phyloP scores from a whole-genome alignment of 2,888 invertebrate species.

The Lasiommata megera region DNA sequence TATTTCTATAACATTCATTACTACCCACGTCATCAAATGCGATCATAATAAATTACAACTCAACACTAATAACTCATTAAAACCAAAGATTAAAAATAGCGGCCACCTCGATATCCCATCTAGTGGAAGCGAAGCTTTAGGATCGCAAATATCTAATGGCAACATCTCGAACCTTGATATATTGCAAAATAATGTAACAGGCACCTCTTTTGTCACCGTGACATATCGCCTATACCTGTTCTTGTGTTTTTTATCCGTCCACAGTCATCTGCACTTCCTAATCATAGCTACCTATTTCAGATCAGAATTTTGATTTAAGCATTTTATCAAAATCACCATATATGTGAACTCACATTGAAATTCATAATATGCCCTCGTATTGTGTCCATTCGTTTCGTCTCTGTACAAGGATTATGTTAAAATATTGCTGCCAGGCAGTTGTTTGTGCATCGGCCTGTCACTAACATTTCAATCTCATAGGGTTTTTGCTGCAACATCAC shows the following conservation, averaged over 20 bases:
- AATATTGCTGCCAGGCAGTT: slow-evolving; percentile 74
- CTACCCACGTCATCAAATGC: background rate
- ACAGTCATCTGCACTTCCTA: slow-evolving; percentile 41
- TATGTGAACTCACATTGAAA: slow-evolving; percentile 70
- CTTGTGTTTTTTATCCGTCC: slow-evolving; percentile 29
- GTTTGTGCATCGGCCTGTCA: slow-evolving; percentile 78
- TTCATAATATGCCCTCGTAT: slow-evolving; percentile 73
- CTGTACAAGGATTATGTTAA: slow-evolving; percentile 78
- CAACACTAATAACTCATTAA: slow-evolving; percentile 17
- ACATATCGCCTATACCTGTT: slow-evolving; percentile 37
- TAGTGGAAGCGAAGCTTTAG: slow-evolving; percentile 22
- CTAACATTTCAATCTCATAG: slow-evolving; percentile 76
- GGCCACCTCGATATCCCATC: background rate
- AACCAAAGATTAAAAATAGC: slow-evolving; percentile 9
- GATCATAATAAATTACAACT: slow-evolving; percentile 7
- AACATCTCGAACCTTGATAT: slow-evolving; percentile 32
- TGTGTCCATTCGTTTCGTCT: slow-evolving; percentile 71
- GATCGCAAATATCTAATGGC: slow-evolving; percentile 19
- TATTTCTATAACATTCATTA: background rate
- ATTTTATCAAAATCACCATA: slow-evolving; percentile 66
- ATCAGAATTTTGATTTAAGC: slow-evolving; percentile 59
- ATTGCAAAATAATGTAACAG: slow-evolving; percentile 38
- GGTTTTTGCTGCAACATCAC: slow-evolving; percentile 69
- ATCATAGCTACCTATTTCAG: slow-evolving; percentile 48
- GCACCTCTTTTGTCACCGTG: slow-evolving; percentile 31